These are phyloP conservation scores for Lordiphosa collinella DNA, from an alignment of 1,140 invertebrate species.

Conservation along the genomic window DNA sequence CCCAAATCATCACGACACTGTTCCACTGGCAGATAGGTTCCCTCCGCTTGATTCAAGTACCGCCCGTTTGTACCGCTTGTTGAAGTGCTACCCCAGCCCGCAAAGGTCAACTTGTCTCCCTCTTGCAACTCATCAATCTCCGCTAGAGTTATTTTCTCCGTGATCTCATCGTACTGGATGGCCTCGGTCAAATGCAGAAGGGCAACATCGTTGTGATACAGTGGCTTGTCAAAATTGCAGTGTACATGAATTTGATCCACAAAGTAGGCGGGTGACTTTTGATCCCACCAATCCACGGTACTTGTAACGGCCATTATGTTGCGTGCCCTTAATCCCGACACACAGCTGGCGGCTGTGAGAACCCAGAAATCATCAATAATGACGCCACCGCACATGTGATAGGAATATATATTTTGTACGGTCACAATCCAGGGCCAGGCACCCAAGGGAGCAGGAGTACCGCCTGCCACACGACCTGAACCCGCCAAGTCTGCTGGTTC, in stretches of 20 bases:
- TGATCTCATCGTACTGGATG: conserved; percentile 77
- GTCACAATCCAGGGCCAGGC: conserved; percentile 78
- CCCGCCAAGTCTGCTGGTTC: neutral
- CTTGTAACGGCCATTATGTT: conserved; percentile 42
- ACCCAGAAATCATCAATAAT: conserved; percentile 74
- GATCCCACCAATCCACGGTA: conserved; percentile 39
- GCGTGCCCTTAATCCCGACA: conserved; percentile 41
- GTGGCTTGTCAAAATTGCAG: conserved; percentile 72
- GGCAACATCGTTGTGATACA: conserved; percentile 81
- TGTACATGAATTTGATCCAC: conserved; percentile 55
- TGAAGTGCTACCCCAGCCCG: conserved; percentile 81
- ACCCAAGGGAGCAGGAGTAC: conserved; percentile 61
- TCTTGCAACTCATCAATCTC: conserved; percentile 53
- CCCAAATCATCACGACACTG: conserved; percentile 27
- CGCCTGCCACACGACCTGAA: conserved; percentile 74
- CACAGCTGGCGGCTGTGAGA: conserved; percentile 80
- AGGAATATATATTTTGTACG: conserved; percentile 52
- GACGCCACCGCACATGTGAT: conserved; percentile 79
- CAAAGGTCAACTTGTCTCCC: conserved; percentile 74
- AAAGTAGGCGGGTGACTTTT: conserved; percentile 16
- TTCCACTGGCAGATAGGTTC: conserved; percentile 37
- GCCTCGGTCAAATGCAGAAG: conserved; percentile 72
- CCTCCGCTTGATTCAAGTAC: conserved; percentile 42
- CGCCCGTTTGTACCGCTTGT: conserved; percentile 31
- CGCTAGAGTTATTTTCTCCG: conserved; percentile 69